Base-by-base conservation (phyloP, 2,113 vertebrate species). In the Heterocephalus glaber region DNA sequence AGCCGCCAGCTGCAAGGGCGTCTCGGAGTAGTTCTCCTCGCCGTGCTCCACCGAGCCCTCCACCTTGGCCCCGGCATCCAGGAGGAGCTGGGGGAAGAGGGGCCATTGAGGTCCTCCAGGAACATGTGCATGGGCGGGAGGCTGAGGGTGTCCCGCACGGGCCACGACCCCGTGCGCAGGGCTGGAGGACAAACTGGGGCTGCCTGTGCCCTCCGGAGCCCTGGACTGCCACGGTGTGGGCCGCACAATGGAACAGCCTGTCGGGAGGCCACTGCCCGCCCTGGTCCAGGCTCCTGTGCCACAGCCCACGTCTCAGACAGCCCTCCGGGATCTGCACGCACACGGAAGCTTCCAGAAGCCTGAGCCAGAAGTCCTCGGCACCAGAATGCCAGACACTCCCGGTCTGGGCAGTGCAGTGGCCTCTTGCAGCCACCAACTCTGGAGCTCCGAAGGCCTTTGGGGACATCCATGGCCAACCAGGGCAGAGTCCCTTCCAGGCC, bases 21-120 rank as follows among this genome's bases (percentile, higher is more conserved):
- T 99, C 98, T 99, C 99, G 0, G 99, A 99, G 98, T 99, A 99
- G 98, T 99, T 99, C 98, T 99, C 99, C 96, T 99, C 99, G 13
- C 99, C 99, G 0, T 99, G 99, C 95, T 99, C 99, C 98, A 99
- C 98, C n/a, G 99, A 99, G 44, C 99, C 99, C 98, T 99, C 99
- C 74, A 99, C 99, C 54, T 99, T 99, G 97, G 99, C 99, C 97
- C 99, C 99, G 58, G 99, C 99, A 52, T 99, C 99, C 92, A 99
- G 98, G 96, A 99, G 98, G 91, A 99, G 98, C 99, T 99, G 98
- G 97, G 97, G 85, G 86, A 98, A 98, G 98, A 98, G 90, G 3
- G 52, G 94, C 72, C 47, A 68, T 87, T 97, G 98, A 98, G 92
- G 94, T 49, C n/a, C 38, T 44, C 28, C 54, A 22, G 33, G 77